Percentiles rank a stretch among this genome's conserved stretches.
These are phyloP conservation scores for Myzus persicae DNA, from an alignment of 1,140 invertebrate genomes.

Conservation along the genomic window DNA sequence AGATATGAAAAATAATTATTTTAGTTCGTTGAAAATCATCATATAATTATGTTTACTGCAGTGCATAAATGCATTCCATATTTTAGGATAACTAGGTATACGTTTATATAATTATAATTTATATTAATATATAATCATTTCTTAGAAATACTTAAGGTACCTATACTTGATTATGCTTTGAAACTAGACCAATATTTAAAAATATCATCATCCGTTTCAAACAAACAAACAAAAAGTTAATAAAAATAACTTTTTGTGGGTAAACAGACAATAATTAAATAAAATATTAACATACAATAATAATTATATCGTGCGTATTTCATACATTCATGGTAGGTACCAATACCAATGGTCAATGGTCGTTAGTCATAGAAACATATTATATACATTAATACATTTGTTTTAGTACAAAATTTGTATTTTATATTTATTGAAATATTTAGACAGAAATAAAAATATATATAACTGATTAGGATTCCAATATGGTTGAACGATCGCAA, in stretches of 20 bases:
- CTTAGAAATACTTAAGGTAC: background rate
- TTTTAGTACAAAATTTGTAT: background rate
- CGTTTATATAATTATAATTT: background rate
- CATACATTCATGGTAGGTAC: background rate
- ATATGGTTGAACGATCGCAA: background rate
- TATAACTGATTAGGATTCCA: constrained; percentile 9
- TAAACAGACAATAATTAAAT: background rate
- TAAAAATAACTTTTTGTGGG: background rate
- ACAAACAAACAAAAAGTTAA: background rate
- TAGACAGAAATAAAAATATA: background rate
- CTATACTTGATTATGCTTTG: background rate
- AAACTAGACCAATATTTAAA: background rate
- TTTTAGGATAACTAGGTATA: background rate
- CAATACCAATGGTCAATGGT: background rate
- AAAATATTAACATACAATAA: background rate
- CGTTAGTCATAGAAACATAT: background rate
- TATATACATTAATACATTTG: background rate
- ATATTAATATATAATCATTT: background rate
- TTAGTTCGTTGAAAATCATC: background rate
- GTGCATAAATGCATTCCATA: background rate
- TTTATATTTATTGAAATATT: background rate
- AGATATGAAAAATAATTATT: constrained; percentile 3
- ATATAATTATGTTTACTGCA: background rate
- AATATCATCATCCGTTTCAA: background rate
- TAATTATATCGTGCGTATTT: background rate